phyloP scores from a whole-genome alignment of 2,888 invertebrate genomes.

The Drosophila pseudotakahashii region DNA sequence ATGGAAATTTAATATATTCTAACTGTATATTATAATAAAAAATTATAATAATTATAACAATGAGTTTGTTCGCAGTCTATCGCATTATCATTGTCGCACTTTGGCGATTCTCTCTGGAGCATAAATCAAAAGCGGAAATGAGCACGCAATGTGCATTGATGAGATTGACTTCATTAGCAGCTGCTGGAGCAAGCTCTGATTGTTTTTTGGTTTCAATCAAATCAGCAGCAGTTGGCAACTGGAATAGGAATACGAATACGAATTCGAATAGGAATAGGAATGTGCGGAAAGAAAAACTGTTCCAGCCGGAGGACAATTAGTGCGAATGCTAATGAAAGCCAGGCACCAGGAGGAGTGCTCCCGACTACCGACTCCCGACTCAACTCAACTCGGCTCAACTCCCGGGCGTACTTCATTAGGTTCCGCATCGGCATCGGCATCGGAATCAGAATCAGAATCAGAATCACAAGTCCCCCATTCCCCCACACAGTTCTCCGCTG shows the following conservation, averaged over 20 bases:
- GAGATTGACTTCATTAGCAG: conserved; percentile 74
- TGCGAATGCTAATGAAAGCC: conserved; percentile 71
- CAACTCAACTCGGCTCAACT: conserved; percentile 16
- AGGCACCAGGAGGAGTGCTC: conserved; percentile 29
- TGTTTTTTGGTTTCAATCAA: conserved; percentile 76
- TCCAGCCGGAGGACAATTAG: conserved; percentile 61
- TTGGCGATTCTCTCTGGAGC: conserved; percentile 42
- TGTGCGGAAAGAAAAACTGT: conserved; percentile 47
- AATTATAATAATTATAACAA: too few relatives aligned
- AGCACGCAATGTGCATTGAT: conserved; percentile 63
- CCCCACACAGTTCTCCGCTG: conserved; percentile 3
- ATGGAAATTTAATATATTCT: too few relatives aligned
- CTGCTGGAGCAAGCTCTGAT: conserved; percentile 59
- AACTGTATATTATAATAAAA: too few relatives aligned
- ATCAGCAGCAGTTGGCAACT: conserved; percentile 45
- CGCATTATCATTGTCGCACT: conserved; percentile 33
- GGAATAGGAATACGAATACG: conserved; percentile 1
- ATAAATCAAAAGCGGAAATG: conserved; percentile 74
- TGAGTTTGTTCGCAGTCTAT: conserved; percentile 7
- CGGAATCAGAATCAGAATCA: conserved; percentile 1
- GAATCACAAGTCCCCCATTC: conserved; percentile 15
- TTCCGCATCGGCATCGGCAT: conserved; percentile 38
- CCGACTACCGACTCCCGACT: background rate
- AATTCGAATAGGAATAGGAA: conserved; percentile 3
- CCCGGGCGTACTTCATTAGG: conserved; percentile 64